Evolutionary conservation across 2,113 vertebrate genomes (phyloP).

Genomic region (Eleginops maclovinus): DNA sequence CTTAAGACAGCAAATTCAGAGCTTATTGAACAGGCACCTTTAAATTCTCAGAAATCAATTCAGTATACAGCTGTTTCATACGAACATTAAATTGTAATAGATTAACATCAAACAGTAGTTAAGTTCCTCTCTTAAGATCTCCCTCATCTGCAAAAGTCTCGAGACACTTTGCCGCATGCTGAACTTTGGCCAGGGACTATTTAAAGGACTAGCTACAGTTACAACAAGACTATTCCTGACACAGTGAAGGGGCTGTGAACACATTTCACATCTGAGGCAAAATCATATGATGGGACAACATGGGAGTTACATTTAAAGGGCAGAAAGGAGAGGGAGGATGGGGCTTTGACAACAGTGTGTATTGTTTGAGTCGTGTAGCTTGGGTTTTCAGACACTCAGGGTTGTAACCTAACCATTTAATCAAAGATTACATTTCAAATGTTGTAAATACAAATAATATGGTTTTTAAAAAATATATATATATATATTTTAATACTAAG

Average conservation of each 20-base stretch:
- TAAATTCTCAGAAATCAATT: neutral
- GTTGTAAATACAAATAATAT: neutral
- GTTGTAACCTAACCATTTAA: neutral
- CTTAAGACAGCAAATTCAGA: neutral
- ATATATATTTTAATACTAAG: neutral
- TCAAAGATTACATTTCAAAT: neutral
- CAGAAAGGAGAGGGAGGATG: neutral
- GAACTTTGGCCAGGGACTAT: conserved; percentile 75
- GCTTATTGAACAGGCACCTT: neutral
- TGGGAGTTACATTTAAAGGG: conserved; percentile 10
- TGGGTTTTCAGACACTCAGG: neutral
- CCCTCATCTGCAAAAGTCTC: conserved; percentile 58
- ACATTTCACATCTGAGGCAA: conserved; percentile 65
- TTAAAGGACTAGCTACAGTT: conserved; percentile 80
- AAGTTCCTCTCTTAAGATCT: conserved; percentile 10
- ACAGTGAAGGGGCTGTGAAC: conserved; percentile 52
- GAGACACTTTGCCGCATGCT: conserved; percentile 58
- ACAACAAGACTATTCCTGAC: conserved; percentile 78
- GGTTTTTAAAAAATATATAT: neutral
- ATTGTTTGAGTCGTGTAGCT: neutral
- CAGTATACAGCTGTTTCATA: neutral
- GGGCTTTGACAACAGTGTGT: neutral
- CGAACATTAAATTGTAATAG: neutral
- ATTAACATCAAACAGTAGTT: neutral
- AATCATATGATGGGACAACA: conserved; percentile 51